Base-by-base conservation (phyloP, 2,888 invertebrate species). In the Quadroppia sp. region DNA sequence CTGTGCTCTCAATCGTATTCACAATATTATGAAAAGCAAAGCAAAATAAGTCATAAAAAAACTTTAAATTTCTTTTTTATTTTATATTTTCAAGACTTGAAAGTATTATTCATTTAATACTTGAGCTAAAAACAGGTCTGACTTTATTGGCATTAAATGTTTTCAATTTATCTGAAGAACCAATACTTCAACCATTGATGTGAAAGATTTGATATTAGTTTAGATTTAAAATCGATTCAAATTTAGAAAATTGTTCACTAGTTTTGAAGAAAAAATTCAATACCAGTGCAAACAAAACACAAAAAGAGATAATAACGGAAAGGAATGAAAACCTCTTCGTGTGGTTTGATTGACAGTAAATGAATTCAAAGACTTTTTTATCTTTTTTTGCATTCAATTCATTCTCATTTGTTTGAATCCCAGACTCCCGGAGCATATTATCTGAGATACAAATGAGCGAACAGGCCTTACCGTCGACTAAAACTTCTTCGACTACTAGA, bases 131-230 rank as follows among this genome's bases (percentile, higher is more conserved):
- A 53, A 53, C 25, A 17, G 42, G 23, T 28, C 28, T 70, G 7
- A 36, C 64, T 42, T 40, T 70, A 45, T 28, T 70, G 15, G 28
- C 70, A 70, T 70, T 70, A 45, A 56, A 56, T 56, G 7, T 28
- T 17, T 56, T 28, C 23, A 28, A 56, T 56, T 78, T 77, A 79
- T 80, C 6, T 81, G 81, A 67, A 75, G 77, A 42, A 80, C 81
- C 17, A 77, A 79, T 61, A 75, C 76, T 64, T 75, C 77, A 9
- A 76, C 78, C 17, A 76, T 75, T n/a, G 79, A 78, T 73, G 75
- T 77, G 64, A 78, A n/a, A n/a, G n/a, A 77, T 15, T 77, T 78
- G 64, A 56, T 56, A 56, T 76, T 75, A 25, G 77, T 78, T 30
- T 48, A 48, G n/a, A n/a, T 20, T 48, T 75, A 75, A 36, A 77